phyloP scores from a whole-genome alignment of 2,797 vertebrate species.

The Eleutherodactylus coqui region DNA sequence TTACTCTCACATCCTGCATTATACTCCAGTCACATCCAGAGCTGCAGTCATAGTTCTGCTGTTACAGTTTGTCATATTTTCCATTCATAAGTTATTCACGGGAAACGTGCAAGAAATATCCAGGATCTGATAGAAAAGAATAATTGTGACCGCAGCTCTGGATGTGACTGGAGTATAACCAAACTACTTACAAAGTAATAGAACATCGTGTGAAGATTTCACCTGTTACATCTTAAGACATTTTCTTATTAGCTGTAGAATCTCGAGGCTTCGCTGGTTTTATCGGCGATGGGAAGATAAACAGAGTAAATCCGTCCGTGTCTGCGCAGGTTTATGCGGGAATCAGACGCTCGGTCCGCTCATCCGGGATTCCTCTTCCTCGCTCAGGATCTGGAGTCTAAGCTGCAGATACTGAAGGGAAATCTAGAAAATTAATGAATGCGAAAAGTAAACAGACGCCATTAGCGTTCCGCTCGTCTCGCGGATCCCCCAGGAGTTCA shows the following conservation, averaged over 20 bases:
- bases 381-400: neutral
- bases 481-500: conserved; percentile 8
- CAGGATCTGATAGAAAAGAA: neutral
- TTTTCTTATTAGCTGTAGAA: neutral
- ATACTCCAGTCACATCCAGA: too few species aligned
- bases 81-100: too few species aligned
- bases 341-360: neutral
- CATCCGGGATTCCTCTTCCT: conserved; percentile 18
- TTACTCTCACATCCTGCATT: too few species aligned
- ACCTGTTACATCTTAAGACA: neutral
- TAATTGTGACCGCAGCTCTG: neutral
- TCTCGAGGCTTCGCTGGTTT: neutral
- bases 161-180: neutral
- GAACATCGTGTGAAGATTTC: too few species aligned
- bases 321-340: neutral
- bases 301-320: neutral
- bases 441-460: neutral
- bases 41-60: too few species aligned
- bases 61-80: too few species aligned
- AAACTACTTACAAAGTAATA: too few species aligned
- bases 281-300: neutral
- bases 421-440: conserved; percentile 20
- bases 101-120: too few species aligned
- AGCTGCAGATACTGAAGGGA: neutral
- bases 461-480: neutral